Conservation (phyloP, 2,888 invertebrate genomes). For the Vannuccia rotundouncinata region DNA sequence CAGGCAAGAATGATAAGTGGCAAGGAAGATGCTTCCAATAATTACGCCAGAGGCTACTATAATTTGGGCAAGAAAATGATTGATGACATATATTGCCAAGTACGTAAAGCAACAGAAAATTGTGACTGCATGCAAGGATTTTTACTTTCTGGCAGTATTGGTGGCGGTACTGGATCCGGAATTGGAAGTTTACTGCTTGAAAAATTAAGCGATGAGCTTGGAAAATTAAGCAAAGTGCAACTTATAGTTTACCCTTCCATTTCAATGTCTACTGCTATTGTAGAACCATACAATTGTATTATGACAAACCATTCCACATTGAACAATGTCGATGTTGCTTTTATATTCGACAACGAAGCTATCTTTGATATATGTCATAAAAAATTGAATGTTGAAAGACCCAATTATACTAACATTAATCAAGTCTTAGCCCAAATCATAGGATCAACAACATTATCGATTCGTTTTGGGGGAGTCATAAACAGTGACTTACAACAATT, state of each 20-base stretch:
- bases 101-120: conserved; percentile 28
- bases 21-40: conserved; percentile 38
- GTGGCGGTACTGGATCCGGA: conserved; percentile 37
- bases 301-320: conserved; percentile 36
- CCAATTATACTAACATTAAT: conserved; percentile 36
- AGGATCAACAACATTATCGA: conserved; percentile 35
- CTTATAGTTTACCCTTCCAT: conserved; percentile 27
- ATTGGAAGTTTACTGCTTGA: conserved; percentile 25
- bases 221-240: conserved; percentile 35
- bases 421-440: conserved; percentile 37
- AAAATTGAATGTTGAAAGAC: conserved; percentile 7
- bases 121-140: conserved; percentile 36
- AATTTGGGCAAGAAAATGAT: conserved; percentile 6
- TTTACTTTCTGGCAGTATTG: conserved; percentile 18
- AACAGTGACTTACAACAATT: conserved; percentile 30
- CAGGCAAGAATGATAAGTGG: conserved; percentile 18
- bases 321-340: conserved; percentile 32
- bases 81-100: background rate
- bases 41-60: conserved; percentile 30
- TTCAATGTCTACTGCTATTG: conserved; percentile 34
- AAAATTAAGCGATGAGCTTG: conserved; percentile 14
- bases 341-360: conserved; percentile 39
- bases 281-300: conserved; percentile 39
- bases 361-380: conserved; percentile 35
- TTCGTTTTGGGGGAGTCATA: conserved; percentile 31